Evolutionary conservation across 2,113 vertebrate genomes (phyloP).

Genomic region (Oryctolagus cuniculus): DNA sequence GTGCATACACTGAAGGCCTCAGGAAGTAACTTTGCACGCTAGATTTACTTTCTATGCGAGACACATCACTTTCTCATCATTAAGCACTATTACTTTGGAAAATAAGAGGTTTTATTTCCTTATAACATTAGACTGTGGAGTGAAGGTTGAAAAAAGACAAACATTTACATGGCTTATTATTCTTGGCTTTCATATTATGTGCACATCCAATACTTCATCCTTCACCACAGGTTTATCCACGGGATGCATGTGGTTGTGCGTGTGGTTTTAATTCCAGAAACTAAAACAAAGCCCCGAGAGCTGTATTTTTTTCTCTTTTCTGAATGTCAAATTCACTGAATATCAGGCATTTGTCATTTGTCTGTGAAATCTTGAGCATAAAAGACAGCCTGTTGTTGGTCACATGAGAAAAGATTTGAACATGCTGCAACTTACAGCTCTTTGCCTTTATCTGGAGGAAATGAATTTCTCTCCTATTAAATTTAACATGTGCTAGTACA

Average conservation of each 20-base stretch:
- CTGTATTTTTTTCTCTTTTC: slow-evolving; percentile 24
- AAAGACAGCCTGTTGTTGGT: slow-evolving; percentile 58
- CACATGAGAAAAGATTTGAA: background rate
- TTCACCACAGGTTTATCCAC: background rate
- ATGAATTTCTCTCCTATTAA: slow-evolving; percentile 55
- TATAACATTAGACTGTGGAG: background rate
- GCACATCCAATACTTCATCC: background rate
- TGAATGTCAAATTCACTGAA: slow-evolving; percentile 43
- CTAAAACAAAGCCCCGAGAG: background rate
- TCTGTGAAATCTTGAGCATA: slow-evolving; percentile 1
- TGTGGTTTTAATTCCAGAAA: slow-evolving; percentile 18
- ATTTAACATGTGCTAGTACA: background rate
- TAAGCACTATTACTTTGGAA: background rate
- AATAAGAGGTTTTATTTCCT: background rate
- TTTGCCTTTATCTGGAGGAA: slow-evolving; percentile 22
- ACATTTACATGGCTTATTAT: background rate
- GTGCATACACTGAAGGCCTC: background rate
- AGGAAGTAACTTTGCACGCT: background rate
- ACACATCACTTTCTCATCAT: background rate
- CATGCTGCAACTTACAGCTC: slow-evolving; percentile 6
- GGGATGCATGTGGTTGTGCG: background rate
- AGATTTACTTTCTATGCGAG: background rate
- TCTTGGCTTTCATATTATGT: background rate
- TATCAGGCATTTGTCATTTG: slow-evolving; percentile 17
- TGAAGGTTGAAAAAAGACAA: background rate